Conservation (phyloP, 2,113 vertebrate genomes). For the Aspiorhynchus laticeps region DNA sequence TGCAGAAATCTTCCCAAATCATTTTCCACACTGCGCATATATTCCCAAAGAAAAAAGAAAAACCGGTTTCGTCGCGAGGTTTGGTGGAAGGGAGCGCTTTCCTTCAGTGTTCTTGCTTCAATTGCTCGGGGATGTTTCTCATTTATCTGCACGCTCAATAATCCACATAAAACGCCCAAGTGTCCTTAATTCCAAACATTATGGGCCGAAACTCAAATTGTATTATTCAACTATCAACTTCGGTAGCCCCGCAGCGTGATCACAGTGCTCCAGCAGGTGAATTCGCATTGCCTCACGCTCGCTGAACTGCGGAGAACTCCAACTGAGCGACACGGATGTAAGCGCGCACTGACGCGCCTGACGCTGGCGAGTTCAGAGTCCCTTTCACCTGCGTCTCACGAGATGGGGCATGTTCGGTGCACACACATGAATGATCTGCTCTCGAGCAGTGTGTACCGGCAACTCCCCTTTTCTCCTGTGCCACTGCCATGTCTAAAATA, state of each 20-base stretch:
- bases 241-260: conserved; percentile 38
- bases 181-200: background rate
- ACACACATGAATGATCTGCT: conserved; percentile 28
- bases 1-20: background rate
- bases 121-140: conserved; percentile 2
- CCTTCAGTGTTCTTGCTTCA: conserved; percentile 25
- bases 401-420: background rate
- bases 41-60: conserved; percentile 27
- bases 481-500: background rate
- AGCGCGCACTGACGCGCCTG: conserved; percentile 46
- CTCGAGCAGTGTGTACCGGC: background rate
- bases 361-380: conserved; percentile 33
- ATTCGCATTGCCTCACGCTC: conserved; percentile 42
- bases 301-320: conserved; percentile 42
- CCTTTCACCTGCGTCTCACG: conserved; percentile 46
- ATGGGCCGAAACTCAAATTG: conserved; percentile 2
- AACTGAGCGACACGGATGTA: conserved; percentile 43
- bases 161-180: conserved; percentile 41
- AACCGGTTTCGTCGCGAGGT: conserved; percentile 21
- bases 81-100: conserved; percentile 34
- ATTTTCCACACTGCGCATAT: conserved; percentile 17
- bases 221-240: conserved; percentile 23
- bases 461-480: conserved; percentile 34
- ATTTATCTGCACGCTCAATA: conserved; percentile 29
- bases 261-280: conserved; percentile 54